A percentile compares a stretch with the other conserved stretches of the same genome.
Evolutionary conservation across 1,140 invertebrate genomes (phyloP).

Genomic region (Chymomyza costata): DNA sequence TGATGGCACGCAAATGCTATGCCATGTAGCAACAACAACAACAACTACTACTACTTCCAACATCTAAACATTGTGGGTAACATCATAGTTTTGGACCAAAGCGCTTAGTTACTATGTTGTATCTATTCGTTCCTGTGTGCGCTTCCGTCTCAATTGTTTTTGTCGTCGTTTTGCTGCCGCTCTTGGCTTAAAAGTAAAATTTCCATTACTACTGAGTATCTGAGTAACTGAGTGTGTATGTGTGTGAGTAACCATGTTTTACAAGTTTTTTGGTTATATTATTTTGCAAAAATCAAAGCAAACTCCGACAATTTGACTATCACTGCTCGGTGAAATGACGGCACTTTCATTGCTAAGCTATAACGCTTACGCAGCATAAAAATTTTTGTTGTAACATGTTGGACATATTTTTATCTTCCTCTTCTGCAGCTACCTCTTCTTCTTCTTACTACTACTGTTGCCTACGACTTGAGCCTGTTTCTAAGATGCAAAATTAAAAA

Average conservation of each 20-base stretch:
- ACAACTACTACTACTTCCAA: no score
- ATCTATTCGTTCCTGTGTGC: slow-evolving; percentile 6
- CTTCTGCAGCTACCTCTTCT: no score
- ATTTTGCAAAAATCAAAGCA: slow-evolving; percentile 63
- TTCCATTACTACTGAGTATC: slow-evolving; percentile 57
- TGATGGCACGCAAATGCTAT: slow-evolving; percentile 55
- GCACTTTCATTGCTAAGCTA: slow-evolving; percentile 62
- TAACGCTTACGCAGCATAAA: slow-evolving; percentile 70
- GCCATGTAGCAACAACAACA: slow-evolving; percentile 23
- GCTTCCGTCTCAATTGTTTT: no score
- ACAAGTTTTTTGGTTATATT: no score
- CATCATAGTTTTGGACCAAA: no score
- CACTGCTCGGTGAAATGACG: slow-evolving; percentile 61
- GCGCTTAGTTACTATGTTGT: slow-evolving; percentile 14
- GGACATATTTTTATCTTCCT: no score
- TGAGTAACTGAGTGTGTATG: slow-evolving; percentile 19
- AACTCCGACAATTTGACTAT: slow-evolving; percentile 57
- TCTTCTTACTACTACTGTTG: no score
- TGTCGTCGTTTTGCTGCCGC: no score
- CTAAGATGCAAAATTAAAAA: no score
- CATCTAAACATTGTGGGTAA: background rate
- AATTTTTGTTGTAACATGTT: slow-evolving; percentile 2
- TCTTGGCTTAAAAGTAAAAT: no score
- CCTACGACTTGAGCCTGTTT: no score
- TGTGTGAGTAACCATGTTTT: slow-evolving; percentile 41